A percentile compares a stretch with the other conserved stretches of the same genome.
Evolutionary conservation across 1,140 invertebrate genomes (phyloP).

Genomic region (Tribolium madens): DNA sequence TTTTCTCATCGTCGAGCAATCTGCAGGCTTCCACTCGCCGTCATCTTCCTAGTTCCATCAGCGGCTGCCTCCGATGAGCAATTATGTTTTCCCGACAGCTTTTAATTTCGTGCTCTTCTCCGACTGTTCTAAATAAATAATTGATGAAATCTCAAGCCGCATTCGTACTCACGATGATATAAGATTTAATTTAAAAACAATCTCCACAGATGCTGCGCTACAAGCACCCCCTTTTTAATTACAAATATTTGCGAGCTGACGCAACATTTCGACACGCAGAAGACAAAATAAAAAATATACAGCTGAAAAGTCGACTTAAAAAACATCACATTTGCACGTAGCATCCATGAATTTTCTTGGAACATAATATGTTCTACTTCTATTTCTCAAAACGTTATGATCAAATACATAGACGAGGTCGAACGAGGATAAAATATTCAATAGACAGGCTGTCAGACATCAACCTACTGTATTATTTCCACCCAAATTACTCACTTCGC

Average conservation of each 20-base stretch:
- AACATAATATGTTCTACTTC: conserved; percentile 34
- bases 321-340: conserved; percentile 27
- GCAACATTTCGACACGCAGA: conserved; percentile 2
- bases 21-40: conserved; percentile 50
- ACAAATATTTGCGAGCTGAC: background rate
- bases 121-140: conserved; percentile 55
- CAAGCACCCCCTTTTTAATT: conserved; percentile 19
- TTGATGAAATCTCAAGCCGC: conserved; percentile 52
- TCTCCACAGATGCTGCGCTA: conserved; percentile 50
- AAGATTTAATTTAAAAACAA: conserved; percentile 55
- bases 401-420: conserved; percentile 25
- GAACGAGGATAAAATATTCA: conserved; percentile 27
- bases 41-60: conserved; percentile 53
- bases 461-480: conserved; percentile 26
- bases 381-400: conserved; percentile 40
- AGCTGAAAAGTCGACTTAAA: background rate
- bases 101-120: conserved; percentile 55
- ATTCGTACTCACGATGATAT: conserved; percentile 49
- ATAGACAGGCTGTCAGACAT: conserved; percentile 34
- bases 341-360: conserved; percentile 14
- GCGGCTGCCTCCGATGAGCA: conserved; percentile 53
- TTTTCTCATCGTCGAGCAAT: conserved; percentile 45
- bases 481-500: conserved; percentile 21
- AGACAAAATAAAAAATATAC: background rate
- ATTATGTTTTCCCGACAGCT: conserved; percentile 58